Conservation (phyloP, 2,888 invertebrate species). For the Apodemia zela region DNA sequence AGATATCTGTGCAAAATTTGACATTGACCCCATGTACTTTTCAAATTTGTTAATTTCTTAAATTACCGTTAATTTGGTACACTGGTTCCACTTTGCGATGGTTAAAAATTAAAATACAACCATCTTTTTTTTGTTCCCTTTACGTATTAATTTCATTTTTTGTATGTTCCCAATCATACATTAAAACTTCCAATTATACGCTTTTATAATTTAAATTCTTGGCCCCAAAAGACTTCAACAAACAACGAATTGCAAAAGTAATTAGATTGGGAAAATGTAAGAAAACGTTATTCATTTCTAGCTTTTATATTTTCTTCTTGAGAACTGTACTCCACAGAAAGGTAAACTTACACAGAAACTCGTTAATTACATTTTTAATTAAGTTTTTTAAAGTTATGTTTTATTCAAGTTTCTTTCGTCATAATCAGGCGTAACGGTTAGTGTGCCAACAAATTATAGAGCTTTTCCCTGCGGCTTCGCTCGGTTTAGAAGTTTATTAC, state of each 20-base stretch:
- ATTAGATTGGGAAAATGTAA: background rate
- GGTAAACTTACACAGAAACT: background rate
- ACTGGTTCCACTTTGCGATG: no score
- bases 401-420: background rate
- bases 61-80: no score
- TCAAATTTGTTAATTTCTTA: no score
- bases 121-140: no score
- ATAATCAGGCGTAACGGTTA: background rate
- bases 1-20: no score
- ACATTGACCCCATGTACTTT: no score
- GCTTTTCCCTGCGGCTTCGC: background rate
- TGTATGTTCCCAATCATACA: no score
- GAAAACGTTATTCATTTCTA: background rate
- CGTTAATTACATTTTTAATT: slow-evolving; percentile 10
- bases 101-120: no score
- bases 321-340: background rate
- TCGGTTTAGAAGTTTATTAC: background rate
- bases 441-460: background rate
- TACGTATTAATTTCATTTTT: no score
- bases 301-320: background rate
- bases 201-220: no score
- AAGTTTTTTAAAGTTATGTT: background rate
- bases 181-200: no score
- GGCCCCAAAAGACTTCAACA: background rate
- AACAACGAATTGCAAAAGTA: no score